Conservation (phyloP, 2,113 vertebrate species). For the Synchiropus splendidus region DNA sequence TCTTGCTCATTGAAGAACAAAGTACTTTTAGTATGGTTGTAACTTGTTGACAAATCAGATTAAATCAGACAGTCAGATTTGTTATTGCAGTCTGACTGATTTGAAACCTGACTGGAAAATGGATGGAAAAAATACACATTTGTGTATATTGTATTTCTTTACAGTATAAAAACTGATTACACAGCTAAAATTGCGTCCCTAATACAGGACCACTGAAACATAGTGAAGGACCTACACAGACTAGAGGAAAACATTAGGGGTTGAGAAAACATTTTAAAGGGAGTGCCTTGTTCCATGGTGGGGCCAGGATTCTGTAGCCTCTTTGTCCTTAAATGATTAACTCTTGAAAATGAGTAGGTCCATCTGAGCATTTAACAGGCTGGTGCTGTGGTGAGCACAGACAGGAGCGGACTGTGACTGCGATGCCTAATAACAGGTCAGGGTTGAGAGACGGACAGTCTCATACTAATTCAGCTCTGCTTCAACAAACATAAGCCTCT, state of each 20-base stretch:
- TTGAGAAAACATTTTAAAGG: constrained; percentile 4
- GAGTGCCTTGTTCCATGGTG: constrained; percentile 10
- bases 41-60: no score
- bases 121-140: no score
- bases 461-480: no score
- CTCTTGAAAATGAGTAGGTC: constrained; percentile 32
- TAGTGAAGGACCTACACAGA: neutral
- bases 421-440: constrained; percentile 29
- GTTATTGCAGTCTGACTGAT: no score
- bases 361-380: constrained; percentile 32
- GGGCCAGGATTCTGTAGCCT: constrained; percentile 23
- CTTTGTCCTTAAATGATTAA: constrained; percentile 39
- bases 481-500: no score
- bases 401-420: constrained; percentile 34
- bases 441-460: constrained; percentile 13
- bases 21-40: no score
- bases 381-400: constrained; percentile 20
- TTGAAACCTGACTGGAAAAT: no score
- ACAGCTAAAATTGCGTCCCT: neutral
- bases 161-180: neutral
- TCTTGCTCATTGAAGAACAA: no score
- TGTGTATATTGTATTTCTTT: no score
- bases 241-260: neutral
- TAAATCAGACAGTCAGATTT: no score
- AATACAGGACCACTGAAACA: neutral